Evolutionary conservation across 2,113 vertebrate genomes (phyloP), one percentile per base, ranked within the genome.

Genomic region (Dasyprocta punctata): DNA sequence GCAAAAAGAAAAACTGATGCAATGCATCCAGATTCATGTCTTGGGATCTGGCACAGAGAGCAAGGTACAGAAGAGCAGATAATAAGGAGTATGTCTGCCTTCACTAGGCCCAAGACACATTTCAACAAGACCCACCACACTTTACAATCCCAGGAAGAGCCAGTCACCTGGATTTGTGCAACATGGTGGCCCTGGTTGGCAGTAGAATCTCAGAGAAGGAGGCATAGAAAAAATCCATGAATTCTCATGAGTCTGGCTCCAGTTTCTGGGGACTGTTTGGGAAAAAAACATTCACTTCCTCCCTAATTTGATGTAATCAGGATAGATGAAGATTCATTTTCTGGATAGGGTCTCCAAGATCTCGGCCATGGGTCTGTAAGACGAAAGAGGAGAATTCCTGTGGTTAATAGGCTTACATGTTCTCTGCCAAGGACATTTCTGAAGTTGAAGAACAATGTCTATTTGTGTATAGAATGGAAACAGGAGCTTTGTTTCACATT

Each of bases 341-440:
- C 81, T 77, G n/a, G 47, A 26, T 0, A 17, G 10, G 2, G 7
- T 44, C 61, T 67, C 58, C 52, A n/a, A 41, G 63, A 14, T n/a
- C 38, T 22, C 19, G 13, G n/a, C 36, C 56, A 36, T 9, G 54
- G 7, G 22, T 71, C 65, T 54, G 13, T 19, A 44, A 16, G 28
- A 86, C 7, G 22, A 30, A 92, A 13, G 69, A 20, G 88, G n/a
- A 89, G 63, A 36, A 89, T 41, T 86, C 17, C 47, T 36, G 16
- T 58, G 63, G 63, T 52, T 36, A 1, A 19, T 44, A 81, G 44
- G 38, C 41, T n/a, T 16, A 5, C 3, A 28, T 0, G 0, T 12
- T 87, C 67, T 36, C 4, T 63, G 84, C 95, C 83, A 92, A 80
- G 80, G 67, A 85, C 83, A 94, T 96, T 95, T 89, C 86, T 93